Base-by-base conservation (phyloP, 2,113 vertebrate genomes). In the Pogonocichla stellata region DNA sequence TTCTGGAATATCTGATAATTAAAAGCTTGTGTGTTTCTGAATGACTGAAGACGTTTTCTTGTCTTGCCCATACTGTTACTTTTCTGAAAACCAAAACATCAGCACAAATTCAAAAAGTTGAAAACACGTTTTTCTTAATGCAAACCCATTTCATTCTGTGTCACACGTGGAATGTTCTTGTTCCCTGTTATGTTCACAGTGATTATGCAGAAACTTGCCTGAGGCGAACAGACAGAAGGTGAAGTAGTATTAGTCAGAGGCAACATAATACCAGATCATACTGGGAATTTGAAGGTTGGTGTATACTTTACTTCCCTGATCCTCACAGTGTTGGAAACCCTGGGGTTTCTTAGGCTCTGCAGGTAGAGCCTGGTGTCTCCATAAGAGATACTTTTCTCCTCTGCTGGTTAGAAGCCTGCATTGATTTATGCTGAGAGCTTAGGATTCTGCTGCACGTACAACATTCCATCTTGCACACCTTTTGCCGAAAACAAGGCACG, bases 181-280 rank as follows among this genome's bases (percentile, higher is more conserved):
- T 77, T 72, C 25, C 62, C 29, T 56, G 29, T 70, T 84, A 42
- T 9, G 47, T 84, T 77, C 64, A 54, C 26, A 66, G 77, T 58
- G 65, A 58, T 96, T 80, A 84, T 34, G 20, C 42, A 94, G 89
- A 86, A 94, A 70, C 31, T 77, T 93, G 72, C 64, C 45, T 66
- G 83, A 86, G 72, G 54, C 1, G 0, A 77, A 61, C 45, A 75
- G 71, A 48, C 75, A 88, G 80, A 80, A 81, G n/a, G 47, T 89
- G 69, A 84, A 84, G 34, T 86, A 86, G 54, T 62, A 3, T 65
- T 88, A 77, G 77, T 86, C 60, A 86, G 77, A 84, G 72, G 51
- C 69, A 86, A 31, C 34, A 9, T 74, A 66, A 80, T 66, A 86
- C n/a, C 54, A 62, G 80, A 40, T 80, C 72, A 62, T 73, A 58